phyloP scores from a whole-genome alignment of 2,888 invertebrate species.

The Eupelmus urozonus region DNA sequence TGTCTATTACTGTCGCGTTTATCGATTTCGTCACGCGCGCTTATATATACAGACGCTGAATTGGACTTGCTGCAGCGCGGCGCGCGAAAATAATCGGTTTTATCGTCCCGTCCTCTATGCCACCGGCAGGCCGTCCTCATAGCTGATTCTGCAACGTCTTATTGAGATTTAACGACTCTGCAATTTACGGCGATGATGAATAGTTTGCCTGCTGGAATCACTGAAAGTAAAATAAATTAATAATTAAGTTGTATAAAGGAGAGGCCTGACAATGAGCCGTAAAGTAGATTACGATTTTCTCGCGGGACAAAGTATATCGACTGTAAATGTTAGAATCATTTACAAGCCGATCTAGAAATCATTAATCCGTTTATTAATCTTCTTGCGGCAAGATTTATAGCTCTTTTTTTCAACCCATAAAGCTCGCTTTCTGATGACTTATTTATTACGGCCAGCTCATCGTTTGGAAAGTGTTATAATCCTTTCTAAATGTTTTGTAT shows the following conservation, averaged over 20 bases:
- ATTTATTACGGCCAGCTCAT: background rate
- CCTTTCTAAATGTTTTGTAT: constrained; percentile 30
- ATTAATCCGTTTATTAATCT: background rate
- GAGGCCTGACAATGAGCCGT: too few relatives aligned
- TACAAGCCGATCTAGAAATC: too few relatives aligned
- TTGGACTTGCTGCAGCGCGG: background rate
- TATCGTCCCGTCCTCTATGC: background rate
- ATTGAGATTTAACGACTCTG: background rate
- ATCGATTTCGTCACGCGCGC: constrained; percentile 26
- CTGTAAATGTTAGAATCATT: background rate
- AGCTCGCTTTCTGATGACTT: constrained; percentile 1
- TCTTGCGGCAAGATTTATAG: constrained; percentile 2
- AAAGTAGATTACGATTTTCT: too few relatives aligned
- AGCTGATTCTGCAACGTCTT: too few relatives aligned
- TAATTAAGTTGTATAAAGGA: too few relatives aligned
- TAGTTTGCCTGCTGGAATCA: too few relatives aligned
- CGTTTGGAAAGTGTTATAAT: constrained; percentile 11
- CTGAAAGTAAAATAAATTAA: too few relatives aligned
- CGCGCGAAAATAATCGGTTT: background rate
- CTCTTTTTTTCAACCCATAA: background rate
- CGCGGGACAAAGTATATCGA: too few relatives aligned
- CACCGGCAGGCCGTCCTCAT: background rate
- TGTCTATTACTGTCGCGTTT: constrained; percentile 36
- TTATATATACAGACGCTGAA: background rate
- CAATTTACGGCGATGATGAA: background rate